These are phyloP conservation scores for Ochotona princeps DNA, from an alignment of 2,113 vertebrate species.

Conservation along the genomic window DNA sequence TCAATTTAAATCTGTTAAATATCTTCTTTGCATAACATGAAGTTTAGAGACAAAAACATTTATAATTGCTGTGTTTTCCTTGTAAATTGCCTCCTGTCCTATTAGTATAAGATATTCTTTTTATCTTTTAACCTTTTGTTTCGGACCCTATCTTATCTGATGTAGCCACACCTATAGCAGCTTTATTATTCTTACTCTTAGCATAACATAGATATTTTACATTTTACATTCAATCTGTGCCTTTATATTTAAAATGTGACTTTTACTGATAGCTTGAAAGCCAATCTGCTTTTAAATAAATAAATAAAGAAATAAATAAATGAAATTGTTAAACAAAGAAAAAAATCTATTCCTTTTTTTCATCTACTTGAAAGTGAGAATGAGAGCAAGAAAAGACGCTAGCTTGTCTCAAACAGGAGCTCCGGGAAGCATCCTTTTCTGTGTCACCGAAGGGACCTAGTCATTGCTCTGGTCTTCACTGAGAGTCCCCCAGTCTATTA, in stretches of 20 bases:
- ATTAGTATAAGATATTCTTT: slow-evolving; percentile 7
- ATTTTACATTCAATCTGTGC: background rate
- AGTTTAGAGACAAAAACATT: background rate
- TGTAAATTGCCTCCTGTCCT: background rate
- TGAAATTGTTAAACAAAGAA: too few species aligned
- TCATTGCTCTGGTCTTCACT: too few species aligned
- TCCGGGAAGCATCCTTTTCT: too few species aligned
- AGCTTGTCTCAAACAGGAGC: too few species aligned
- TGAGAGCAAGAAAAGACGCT: too few species aligned
- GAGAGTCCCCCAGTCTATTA: too few species aligned
- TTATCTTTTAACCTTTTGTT: background rate
- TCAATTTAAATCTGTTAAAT: background rate
- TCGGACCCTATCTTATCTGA: slow-evolving; percentile 12
- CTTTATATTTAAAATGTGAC: slow-evolving; percentile 42
- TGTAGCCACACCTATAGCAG: background rate
- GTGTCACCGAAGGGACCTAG: too few species aligned
- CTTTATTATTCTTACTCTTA: background rate
- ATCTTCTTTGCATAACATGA: slow-evolving; percentile 25
- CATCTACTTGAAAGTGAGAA: too few species aligned
- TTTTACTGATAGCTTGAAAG: background rate
- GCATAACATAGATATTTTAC: background rate
- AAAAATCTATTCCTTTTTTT: too few species aligned
- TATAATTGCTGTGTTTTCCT: slow-evolving; percentile 12
- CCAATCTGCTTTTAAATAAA: too few species aligned
- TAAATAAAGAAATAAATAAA: too few species aligned